Conservation (phyloP, 2,113 vertebrate species). For the Ceratotherium simum region DNA sequence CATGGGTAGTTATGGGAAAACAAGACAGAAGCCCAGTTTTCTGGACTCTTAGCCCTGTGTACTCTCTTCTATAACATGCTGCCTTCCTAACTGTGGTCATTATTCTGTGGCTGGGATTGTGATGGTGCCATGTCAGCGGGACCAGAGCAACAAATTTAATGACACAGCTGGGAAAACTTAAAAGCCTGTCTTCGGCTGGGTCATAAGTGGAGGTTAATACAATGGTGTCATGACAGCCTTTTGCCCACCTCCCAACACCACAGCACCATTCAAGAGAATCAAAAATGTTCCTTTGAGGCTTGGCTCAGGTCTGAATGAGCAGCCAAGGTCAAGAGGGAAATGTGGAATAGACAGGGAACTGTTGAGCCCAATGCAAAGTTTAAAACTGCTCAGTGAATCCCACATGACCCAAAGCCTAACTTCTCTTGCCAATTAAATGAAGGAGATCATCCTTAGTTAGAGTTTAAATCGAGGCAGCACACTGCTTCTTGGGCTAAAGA, state of each 20-base stretch:
- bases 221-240: slow-evolving; percentile 64
- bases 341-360: slow-evolving; percentile 45
- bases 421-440: slow-evolving; percentile 71
- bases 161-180: slow-evolving; percentile 74
- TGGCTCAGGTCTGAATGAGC: slow-evolving; percentile 61
- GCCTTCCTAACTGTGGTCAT: slow-evolving; percentile 49
- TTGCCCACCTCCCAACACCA: slow-evolving; percentile 45
- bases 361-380: slow-evolving; percentile 63
- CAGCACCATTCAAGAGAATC: slow-evolving; percentile 54
- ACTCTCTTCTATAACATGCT: not conserved
- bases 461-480: slow-evolving; percentile 53
- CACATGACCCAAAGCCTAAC: slow-evolving; percentile 27
- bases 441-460: not conserved
- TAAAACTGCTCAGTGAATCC: slow-evolving; percentile 58
- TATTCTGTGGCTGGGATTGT: slow-evolving; percentile 56
- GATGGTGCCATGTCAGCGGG: slow-evolving; percentile 66
- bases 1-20: not conserved
- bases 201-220: slow-evolving; percentile 75
- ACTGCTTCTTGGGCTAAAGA: slow-evolving; percentile 7
- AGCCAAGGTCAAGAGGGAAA: slow-evolving; percentile 68
- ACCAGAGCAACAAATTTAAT: slow-evolving; percentile 72
- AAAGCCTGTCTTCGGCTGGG: slow-evolving; percentile 67
- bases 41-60: not conserved
- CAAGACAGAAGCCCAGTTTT: not conserved
- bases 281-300: slow-evolving; percentile 32